Conservation (phyloP, 2,888 invertebrate genomes). For the Rapana venosa region DNA sequence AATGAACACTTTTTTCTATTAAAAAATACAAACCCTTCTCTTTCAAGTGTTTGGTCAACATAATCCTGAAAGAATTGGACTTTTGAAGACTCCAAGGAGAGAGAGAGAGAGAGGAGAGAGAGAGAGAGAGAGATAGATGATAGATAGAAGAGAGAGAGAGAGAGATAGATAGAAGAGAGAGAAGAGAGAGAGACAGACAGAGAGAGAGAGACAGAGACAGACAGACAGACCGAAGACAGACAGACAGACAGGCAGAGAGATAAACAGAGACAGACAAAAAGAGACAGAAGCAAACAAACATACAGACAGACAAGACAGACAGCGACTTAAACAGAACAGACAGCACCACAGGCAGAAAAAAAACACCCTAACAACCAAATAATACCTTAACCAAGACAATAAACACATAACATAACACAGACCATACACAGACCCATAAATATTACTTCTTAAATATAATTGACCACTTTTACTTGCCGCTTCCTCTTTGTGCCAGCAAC, state of each 20-base stretch:
- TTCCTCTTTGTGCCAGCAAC: too few species aligned
- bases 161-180: conserved; percentile 29
- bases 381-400: background rate
- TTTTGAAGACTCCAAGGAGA: background rate
- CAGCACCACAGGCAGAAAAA: too few species aligned
- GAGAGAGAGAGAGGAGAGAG: conserved; percentile 17
- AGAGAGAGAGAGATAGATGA: background rate
- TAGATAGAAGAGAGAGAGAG: background rate
- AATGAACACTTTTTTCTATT: too few species aligned
- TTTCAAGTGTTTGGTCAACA: too few species aligned
- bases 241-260: background rate
- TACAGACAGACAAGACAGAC: background rate
- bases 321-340: background rate
- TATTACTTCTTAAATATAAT: background rate
- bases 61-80: too few species aligned
- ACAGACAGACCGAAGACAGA: background rate
- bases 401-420: background rate
- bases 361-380: too few species aligned
- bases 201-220: background rate
- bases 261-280: background rate
- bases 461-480: background rate
- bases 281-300: background rate
- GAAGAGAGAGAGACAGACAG: conserved; percentile 33
- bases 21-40: too few species aligned
- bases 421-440: background rate